These are phyloP conservation scores for Ciconia maguari DNA, from an alignment of 2,113 vertebrate genomes.

Conservation along the genomic window DNA sequence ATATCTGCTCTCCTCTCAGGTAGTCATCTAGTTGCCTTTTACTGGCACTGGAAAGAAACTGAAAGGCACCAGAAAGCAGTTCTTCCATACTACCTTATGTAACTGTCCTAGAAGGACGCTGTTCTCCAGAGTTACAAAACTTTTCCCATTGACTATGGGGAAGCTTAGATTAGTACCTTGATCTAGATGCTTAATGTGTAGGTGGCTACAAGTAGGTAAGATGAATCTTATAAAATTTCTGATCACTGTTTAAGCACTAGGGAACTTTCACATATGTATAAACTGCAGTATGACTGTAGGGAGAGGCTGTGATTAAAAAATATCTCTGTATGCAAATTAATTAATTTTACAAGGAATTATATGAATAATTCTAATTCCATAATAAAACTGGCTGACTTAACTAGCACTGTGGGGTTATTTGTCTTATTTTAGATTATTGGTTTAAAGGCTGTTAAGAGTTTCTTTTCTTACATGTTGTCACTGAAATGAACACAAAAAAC, in stretches of 20 bases:
- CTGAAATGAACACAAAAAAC: not conserved
- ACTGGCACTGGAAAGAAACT: not conserved
- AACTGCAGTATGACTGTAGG: not conserved
- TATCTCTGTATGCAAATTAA: not conserved
- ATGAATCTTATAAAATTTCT: not conserved
- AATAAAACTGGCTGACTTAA: not conserved
- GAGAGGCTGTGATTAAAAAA: not conserved
- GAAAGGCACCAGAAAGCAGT: not conserved
- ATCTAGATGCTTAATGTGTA: not conserved
- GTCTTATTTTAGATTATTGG: not conserved
- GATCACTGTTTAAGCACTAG: not conserved
- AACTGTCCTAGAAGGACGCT: not conserved
- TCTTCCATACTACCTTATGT: not conserved
- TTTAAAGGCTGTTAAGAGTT: not conserved
- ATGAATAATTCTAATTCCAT: not conserved
- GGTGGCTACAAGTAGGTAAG: not conserved
- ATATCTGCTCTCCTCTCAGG: not conserved
- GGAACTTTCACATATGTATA: not conserved
- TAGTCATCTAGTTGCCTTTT: not conserved
- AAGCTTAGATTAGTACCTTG: not conserved
- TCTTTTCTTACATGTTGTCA: not conserved
- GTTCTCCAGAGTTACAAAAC: not conserved
- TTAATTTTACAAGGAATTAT: not conserved
- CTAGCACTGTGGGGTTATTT: not conserved
- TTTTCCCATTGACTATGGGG: not conserved